Percentiles rank a stretch among this genome's conserved stretches.
phyloP scores from a whole-genome alignment of 2,113 vertebrate genomes.

The Murina feae region DNA sequence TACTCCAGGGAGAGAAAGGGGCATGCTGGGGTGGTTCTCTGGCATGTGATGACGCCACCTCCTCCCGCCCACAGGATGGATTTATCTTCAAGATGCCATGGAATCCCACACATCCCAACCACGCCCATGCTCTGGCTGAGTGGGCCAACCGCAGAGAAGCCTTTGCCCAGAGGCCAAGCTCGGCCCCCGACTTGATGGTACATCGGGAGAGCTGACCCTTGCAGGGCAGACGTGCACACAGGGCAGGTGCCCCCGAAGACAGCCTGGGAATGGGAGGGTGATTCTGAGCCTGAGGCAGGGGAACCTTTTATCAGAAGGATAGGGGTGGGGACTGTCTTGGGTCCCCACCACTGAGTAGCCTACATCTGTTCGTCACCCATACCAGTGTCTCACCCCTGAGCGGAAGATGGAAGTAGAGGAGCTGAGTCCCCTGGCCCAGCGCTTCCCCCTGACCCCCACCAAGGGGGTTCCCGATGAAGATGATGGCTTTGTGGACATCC shows the following conservation, averaged over 20 bases:
- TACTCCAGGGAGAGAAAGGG: background rate
- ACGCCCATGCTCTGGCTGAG: conserved; percentile 56
- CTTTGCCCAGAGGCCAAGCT: conserved; percentile 84
- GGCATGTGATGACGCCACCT: background rate
- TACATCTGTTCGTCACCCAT: background rate
- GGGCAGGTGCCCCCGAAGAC: background rate
- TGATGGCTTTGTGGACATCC: conserved; percentile 89
- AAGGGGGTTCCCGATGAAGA: conserved; percentile 77
- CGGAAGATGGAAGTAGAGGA: conserved; percentile 70
- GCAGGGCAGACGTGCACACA: background rate
- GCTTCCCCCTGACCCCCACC: conserved; percentile 78
- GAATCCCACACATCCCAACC: conserved; percentile 74
- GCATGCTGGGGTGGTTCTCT: background rate
- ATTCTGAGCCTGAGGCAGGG: background rate
- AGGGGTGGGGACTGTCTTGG: background rate
- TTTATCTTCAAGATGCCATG: conserved; percentile 91
- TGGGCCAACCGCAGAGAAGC: conserved; percentile 74
- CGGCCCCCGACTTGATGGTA: conserved; percentile 90
- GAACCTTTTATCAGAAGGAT: background rate
- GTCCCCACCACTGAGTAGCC: background rate
- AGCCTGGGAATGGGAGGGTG: background rate
- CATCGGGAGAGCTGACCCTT: background rate
- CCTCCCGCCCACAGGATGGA: conserved; percentile 77
- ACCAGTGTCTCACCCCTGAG: conserved; percentile 66
- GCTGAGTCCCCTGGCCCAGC: conserved; percentile 79